Base-by-base conservation (phyloP, 2,113 vertebrate genomes). In the Oncorhynchus nerka region DNA sequence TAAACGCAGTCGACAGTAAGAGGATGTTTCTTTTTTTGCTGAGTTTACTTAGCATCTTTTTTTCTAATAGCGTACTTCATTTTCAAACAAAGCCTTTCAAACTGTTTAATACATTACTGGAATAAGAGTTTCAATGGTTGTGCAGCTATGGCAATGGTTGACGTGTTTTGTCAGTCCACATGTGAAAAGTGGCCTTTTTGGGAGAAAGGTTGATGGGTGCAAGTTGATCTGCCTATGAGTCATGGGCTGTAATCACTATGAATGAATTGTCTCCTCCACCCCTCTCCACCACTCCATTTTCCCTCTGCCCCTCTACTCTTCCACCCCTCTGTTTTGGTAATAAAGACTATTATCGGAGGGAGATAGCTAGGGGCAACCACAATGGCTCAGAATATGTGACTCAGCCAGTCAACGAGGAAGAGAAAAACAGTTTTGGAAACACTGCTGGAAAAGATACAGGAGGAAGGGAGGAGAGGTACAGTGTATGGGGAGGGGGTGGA, bases 211-310 rank as follows among this genome's bases (percentile, higher is more conserved):
- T 75, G 9, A n/a, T 5, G 24, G 75, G 68, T 57, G 71, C 28
- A 75, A 74, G 75, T 67, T 79, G 77, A 78, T 75, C 70, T 39
- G 22, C 68, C 1, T 4, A 28, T 78, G 75, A 78, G 69, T 86
- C 81, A 78, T 55, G 70, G 61, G 67, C 73, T 71, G 51, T 6
- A 68, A 45, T 79, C 19, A 68, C 49, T 51, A 48, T 65, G 34
- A 75, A 62, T 28, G 45, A 55, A 55, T 55, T 55, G 49, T 55
- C 8, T 45, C 49, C 49, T 55, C 49, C 49, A 55, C 49, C 49
- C 49, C 49, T 51, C 49, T 16, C 3, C 49, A 16, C 5, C 39
- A 2, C 2, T 45, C 39, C 39, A 19, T 3, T 55, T 55, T 19
- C 12, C 3, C 15, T 55, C 3, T 15, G 15, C 15, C 16, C 13